Evolutionary conservation across 2,113 vertebrate species (phyloP), one percentile per base, ranked within the genome.

Genomic region (Orcinus orca): DNA sequence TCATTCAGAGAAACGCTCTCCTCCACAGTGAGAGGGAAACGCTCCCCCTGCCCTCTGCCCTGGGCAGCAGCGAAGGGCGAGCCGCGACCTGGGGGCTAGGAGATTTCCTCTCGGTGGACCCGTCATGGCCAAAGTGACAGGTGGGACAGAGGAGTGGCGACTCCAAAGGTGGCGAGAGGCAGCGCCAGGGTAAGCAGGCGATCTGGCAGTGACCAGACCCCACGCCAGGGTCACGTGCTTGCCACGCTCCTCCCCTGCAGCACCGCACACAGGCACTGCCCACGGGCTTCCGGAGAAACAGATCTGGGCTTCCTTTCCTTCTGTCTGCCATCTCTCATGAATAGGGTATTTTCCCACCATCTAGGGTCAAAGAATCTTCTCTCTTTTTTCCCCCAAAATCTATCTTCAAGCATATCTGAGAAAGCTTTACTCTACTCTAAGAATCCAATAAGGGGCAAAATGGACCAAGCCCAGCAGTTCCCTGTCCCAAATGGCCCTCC

Each of bases 251-350:
- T 44, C 53, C 25, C 21, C 76, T 14, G n/a, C 58, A 17, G 53
- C 53, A 53, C 5, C 10, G 14, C 23, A 0, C 13, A 0, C 1
- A 33, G n/a, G 21, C 38, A 63, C 4, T 6, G 0, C 13, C 36
- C 23, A 11, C 2, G 18, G 17, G 62, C 82, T 53, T n/a, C 87
- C 25, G 3, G 33, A 76, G 67, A 10, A 33, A 36, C 8, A 5
- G n/a, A 5, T 26, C n/a, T 55, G 15, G 12, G 26, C 36, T 21
- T 53, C 79, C 67, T 71, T 10, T 50, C 18, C 65, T 29, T 50
- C 74, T 6, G 1, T 36, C 38, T 29, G 29, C 23, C 62, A 20
- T 13, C 68, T 33, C 60, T 67, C 13, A 50, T 0, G 17, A 68
- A 58, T 0, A 81, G 63, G 38, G 0, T 23, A 10, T 53, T 70